Evolutionary conservation across 1,140 invertebrate species (phyloP), one percentile per base, ranked within the genome.

Genomic region (Drosophila arawakana): DNA sequence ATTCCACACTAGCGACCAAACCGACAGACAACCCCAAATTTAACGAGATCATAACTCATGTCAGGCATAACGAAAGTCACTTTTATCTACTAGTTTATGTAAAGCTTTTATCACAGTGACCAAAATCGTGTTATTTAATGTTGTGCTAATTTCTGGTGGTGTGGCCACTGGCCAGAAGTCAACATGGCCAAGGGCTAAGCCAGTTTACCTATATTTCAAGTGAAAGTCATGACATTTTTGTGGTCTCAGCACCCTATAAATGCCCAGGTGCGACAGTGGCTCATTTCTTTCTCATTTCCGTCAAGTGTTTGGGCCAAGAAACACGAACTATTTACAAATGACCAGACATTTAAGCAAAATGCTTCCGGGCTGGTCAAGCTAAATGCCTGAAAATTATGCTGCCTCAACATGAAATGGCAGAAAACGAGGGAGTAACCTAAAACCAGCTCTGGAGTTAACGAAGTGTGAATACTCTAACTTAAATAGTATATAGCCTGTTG

Each of bases 101-200:
- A 13, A 44, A 37, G 50, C 15, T 30, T 63, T 84, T 88, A 88
- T 88, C 84, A 81, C 65, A 57, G 80, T 71, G 66, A 55, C 76
- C 43, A 81, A 88, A 30, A 91, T 91, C 88, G 72, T 91, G 88
- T 91, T 78, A 91, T 91, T 91, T 91, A 91, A 91, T 91, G 83
- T 91, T 89, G 88, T 91, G 88, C 88, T 91, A 91, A 91, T 91
- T 91, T 91, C 80, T 82, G 59, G 76, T 50, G 55, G 25, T 30
- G 25, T 30, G 25, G 25, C 25, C 25, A 30, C 25, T 69, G 65
- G 54, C 55, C 49, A 35, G 41, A 57, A 41, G 61, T 43, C 30
- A 44, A 11, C 46, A 30, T 35, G 35, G 11, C 69, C 68, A 44
- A 47, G 39, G 34, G 30, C 39, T 25, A 49, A 54, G 21, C 35